Evolutionary conservation across 2,888 invertebrate genomes (phyloP), one percentile per base, ranked within the genome.

Genomic region (Dryococelus australis): DNA sequence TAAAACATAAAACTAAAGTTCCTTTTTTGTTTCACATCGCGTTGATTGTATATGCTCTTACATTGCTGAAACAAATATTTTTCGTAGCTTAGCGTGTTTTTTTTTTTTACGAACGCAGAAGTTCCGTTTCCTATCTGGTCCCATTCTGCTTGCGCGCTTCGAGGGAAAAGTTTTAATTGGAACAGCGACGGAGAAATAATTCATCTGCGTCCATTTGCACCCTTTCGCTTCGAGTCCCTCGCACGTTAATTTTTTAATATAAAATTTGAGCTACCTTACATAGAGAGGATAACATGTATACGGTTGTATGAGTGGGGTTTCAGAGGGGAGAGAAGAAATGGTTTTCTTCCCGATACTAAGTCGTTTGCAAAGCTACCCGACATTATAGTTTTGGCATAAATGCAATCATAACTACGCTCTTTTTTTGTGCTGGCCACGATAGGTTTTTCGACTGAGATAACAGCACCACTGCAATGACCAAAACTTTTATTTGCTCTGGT

Each of bases 151-250:
- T 65, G 65, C 65, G 8, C 65, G 65, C 65, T 65, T 24, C 65
- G 65, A 65, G 65, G 24, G 65, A 24, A 65, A 65, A 65, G 65
- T 65, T 65, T 65, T 65, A 65, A 65, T 65, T 65, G 65, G 65
- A 65, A 65, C 65, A 24, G 10, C 8, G 65, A 24, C n/a, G n/a
- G 65, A 65, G 65, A 65, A 65, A 65, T 65, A 65, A 65, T 65
- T 65, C 65, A 65, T 65, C 65, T 65, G 65, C 65, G 65, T 65
- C 65, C 65, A 65, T 65, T 65, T 65, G 65, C 65, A 65, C 65
- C 65, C 65, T 65, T 65, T 65, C 65, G 65, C 65, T 65, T 65
- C 65, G 65, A 65, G 65, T 9, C n/a, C 0, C 65, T 20, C 65
- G 65, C 0, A 24, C 65, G 65, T 65, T 65, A 65, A 65, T 65